phyloP scores from a whole-genome alignment of 64 coral and sea anemone species.

The Hydrozoanthus tunicans region DNA sequence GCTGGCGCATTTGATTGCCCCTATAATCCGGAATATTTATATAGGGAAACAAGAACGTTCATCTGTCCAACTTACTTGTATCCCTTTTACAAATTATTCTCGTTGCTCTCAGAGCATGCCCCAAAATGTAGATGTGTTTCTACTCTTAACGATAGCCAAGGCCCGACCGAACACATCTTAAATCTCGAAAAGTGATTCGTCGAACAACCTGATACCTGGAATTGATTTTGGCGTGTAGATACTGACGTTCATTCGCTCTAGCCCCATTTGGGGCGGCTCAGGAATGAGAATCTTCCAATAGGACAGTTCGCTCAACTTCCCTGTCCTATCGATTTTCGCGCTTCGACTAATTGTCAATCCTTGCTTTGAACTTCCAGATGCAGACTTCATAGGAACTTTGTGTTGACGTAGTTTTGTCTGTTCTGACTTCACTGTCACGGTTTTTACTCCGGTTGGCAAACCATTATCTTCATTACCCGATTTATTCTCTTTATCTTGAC shows the following conservation, averaged over 20 bases:
- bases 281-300: constrained; percentile 94
- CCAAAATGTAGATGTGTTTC: too few relatives aligned
- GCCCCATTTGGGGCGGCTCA: constrained; percentile 80
- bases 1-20: too few relatives aligned
- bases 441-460: background rate
- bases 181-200: constrained; percentile 92
- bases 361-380: background rate
- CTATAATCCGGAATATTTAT: too few relatives aligned
- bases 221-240: constrained; percentile 93
- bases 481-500: background rate
- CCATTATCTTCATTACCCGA: background rate
- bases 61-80: too few relatives aligned
- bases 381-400: background rate
- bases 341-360: background rate
- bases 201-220: constrained; percentile 96
- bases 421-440: background rate
- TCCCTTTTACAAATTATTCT: too few relatives aligned
- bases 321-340: constrained; percentile 64
- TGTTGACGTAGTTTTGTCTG: background rate
- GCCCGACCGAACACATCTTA: background rate
- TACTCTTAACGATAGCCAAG: background rate
- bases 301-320: constrained; percentile 67
- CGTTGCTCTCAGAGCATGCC: too few relatives aligned
- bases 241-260: constrained; percentile 93
- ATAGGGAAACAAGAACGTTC: too few relatives aligned